Evolutionary conservation across 2,113 vertebrate genomes (phyloP).

Genomic region (Passer montanus): DNA sequence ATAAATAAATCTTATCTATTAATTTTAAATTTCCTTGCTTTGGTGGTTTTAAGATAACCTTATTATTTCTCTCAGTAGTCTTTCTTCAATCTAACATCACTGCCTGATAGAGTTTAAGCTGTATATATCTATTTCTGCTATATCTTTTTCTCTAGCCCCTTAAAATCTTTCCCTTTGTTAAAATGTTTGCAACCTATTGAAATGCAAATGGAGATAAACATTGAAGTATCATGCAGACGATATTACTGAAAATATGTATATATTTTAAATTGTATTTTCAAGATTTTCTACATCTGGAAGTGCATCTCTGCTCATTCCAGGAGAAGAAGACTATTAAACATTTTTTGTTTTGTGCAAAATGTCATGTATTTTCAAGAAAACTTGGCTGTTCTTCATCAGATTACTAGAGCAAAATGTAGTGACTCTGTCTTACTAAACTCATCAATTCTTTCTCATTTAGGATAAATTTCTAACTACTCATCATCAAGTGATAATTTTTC

Average conservation of each 20-base stretch:
- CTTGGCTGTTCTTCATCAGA: background rate
- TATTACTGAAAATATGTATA: background rate
- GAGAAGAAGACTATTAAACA: background rate
- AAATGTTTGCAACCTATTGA: background rate
- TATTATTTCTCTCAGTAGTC: background rate
- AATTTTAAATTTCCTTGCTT: background rate
- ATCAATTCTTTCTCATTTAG: background rate
- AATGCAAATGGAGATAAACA: background rate
- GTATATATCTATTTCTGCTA: background rate
- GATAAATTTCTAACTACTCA: background rate
- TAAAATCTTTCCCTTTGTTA: background rate
- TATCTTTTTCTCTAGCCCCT: background rate
- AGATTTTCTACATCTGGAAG: background rate
- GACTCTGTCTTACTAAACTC: background rate
- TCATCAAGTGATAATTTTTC: background rate
- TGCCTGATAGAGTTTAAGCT: background rate
- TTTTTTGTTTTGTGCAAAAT: background rate
- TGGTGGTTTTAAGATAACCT: background rate
- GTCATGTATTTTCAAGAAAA: background rate
- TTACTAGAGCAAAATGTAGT: background rate
- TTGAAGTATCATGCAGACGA: accelerated
- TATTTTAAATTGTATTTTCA: background rate
- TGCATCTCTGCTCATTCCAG: background rate
- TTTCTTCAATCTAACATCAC: background rate
- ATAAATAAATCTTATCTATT: background rate